Evolutionary conservation across 2,797 vertebrate genomes (phyloP).

Genomic region (Parauchenoglanis ngamensis): DNA sequence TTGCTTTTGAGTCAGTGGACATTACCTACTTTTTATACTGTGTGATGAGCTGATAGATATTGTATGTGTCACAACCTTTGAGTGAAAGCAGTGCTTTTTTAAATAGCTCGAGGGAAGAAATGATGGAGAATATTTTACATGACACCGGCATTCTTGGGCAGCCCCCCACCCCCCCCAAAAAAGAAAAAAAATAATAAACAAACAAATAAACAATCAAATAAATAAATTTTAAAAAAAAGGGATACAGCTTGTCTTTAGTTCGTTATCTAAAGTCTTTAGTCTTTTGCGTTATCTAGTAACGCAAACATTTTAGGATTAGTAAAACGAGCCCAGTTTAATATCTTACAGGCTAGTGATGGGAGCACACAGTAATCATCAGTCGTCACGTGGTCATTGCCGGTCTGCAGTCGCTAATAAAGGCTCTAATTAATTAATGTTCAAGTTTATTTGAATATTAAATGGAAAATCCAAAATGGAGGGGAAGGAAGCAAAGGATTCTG

Average conservation of each 20-base stretch:
- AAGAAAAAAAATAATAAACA: neutral
- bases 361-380: neutral
- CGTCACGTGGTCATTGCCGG: conserved; percentile 87
- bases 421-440: conserved; percentile 83
- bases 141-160: neutral
- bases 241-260: neutral
- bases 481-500: neutral
- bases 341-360: neutral
- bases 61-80: neutral
- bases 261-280: no score
- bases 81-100: neutral
- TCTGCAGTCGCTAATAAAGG: conserved; percentile 81
- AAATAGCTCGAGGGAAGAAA: neutral
- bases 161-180: no score
- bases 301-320: neutral
- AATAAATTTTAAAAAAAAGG: neutral
- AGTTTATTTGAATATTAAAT: conserved; percentile 72
- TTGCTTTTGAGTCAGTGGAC: neutral
- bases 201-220: neutral
- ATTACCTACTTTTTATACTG: neutral
- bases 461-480: neutral
- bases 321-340: neutral
- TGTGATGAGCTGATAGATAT: neutral
- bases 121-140: neutral
- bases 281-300: no score